Percentiles rank a stretch among this genome's conserved stretches.
Conservation (phyloP, 53 echinoderm and acorn worm genomes). For the Crossaster papposus region DNA sequence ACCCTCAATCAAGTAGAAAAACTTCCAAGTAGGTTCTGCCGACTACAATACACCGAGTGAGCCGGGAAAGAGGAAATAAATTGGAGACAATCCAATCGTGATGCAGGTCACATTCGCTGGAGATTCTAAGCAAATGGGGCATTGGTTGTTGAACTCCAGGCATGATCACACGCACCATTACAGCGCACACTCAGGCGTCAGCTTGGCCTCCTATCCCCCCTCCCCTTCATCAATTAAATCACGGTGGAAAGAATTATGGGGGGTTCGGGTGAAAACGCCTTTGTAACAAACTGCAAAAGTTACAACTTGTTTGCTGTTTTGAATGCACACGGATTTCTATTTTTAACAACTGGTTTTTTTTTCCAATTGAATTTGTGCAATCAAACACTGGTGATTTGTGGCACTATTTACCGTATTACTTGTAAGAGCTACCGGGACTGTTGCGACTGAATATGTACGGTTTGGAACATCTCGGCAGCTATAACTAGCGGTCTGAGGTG, state of each 20-base stretch:
- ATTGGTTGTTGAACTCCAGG: conserved; percentile 15
- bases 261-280: background rate
- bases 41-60: background rate
- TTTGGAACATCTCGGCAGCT: background rate
- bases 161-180: background rate
- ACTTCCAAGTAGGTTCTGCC: background rate
- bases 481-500: background rate
- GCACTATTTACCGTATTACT: background rate
- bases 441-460: background rate
- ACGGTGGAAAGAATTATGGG: conserved; percentile 8
- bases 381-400: background rate
- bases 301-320: background rate
- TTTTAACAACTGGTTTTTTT: background rate
- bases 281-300: background rate
- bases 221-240: background rate
- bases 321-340: background rate
- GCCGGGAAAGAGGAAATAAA: background rate
- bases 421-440: background rate
- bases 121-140: conserved; percentile 21
- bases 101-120: conserved; percentile 10
- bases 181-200: background rate
- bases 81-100: background rate
- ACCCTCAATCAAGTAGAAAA: background rate
- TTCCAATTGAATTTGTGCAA: background rate
- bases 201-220: background rate